Base-by-base conservation (phyloP, 2,113 vertebrate species). In the Oophaga pumilio region DNA sequence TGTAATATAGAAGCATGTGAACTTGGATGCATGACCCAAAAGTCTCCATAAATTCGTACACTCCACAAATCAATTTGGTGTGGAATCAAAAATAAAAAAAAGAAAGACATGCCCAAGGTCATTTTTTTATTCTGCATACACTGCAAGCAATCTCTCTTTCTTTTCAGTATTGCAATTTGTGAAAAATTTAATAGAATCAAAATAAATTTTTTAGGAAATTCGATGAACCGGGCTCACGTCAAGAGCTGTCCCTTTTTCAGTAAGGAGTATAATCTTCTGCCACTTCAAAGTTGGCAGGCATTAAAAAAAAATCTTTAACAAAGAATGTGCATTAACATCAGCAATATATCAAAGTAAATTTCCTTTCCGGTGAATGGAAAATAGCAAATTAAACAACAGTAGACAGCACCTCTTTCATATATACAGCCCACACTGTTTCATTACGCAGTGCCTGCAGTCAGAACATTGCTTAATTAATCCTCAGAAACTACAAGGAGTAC, bases 381-480 rank as follows among this genome's bases (percentile, higher is more conserved):
- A 83, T 83, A 52, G 64, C 49, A 56, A 68, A 69, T 69, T 69
- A 52, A 53, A 83, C 59, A 83, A 52, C 81, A 26, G 62, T 69
- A 69, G 81, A 68, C 62, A 82, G 33, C 43, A 17, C 62, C 43
- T 68, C 20, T 83, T 24, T 52, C 62, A 68, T 83, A 53, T n/a
- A 24, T 15, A 24, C 81, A 83, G 53, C 33, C 43, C 43, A 52
- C 62, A 66, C 60, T 82, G 52, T 82, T 82, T 82, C 80, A 83
- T 83, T 83, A 83, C 52, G 81, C 62, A 50, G 28, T 26, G 81
- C 62, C 62, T 26, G 81, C 22, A 83, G 81, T 69, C 81, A 83
- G 81, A 83, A 83, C 81, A 83, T 49, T 53, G 69, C 62, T 83
- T 69, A 83, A 83, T 83, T 83, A 83, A 83, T 83, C 81, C 81